Evolutionary conservation across 2,797 vertebrate species (phyloP).

Genomic region (Propithecus perrieri): DNA sequence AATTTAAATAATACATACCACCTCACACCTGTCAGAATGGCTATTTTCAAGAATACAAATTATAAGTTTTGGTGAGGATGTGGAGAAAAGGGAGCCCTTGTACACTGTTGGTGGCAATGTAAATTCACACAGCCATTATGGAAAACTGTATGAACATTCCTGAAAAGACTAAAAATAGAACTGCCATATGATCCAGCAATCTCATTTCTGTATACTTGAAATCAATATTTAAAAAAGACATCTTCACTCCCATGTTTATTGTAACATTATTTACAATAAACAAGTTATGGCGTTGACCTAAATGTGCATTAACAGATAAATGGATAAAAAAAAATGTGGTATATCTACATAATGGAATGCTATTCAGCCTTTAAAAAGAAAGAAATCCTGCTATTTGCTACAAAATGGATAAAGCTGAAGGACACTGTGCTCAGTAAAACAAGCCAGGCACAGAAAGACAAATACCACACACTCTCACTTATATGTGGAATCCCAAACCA

Average conservation of each 20-base stretch:
- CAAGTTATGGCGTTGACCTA: background rate
- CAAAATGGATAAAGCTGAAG: background rate
- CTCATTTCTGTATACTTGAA: background rate
- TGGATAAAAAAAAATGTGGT: too few relatives aligned
- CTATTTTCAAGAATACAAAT: background rate
- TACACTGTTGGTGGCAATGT: background rate
- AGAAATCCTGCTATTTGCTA: background rate
- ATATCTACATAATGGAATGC: too few relatives aligned
- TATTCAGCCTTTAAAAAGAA: background rate
- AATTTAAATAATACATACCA: background rate
- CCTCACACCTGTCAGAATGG: background rate
- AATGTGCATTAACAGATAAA: background rate
- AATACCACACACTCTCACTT: background rate
- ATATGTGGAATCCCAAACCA: background rate
- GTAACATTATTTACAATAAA: too few relatives aligned
- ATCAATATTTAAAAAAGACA: background rate
- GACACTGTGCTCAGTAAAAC: background rate
- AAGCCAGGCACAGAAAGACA: background rate
- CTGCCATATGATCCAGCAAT: too few relatives aligned
- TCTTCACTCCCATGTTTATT: background rate
- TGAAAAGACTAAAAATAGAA: background rate
- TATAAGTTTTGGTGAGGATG: background rate
- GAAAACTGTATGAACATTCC: background rate
- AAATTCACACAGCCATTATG: too few relatives aligned
- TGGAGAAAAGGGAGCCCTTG: background rate